phyloP scores from a whole-genome alignment of 2,888 invertebrate species.

The Nemotelus pantherinus region DNA sequence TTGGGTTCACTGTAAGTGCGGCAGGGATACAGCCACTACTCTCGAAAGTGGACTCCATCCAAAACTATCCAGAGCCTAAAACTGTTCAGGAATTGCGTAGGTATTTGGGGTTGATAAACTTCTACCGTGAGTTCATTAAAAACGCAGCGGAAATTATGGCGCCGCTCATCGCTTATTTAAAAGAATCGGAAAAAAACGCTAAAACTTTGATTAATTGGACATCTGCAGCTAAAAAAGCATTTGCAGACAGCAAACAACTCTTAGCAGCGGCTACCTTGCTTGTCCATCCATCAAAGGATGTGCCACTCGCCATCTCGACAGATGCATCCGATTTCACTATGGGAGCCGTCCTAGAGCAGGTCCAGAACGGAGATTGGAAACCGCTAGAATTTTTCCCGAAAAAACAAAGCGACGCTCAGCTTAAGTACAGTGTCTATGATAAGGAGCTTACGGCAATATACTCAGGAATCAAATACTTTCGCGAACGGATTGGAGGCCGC shows the following conservation, averaged over 20 bases:
- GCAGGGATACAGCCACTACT: not conserved
- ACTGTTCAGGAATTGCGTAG: not conserved
- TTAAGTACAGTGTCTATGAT: no score
- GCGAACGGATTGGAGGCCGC: no score
- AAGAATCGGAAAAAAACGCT: not conserved
- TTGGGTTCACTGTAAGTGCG: not conserved
- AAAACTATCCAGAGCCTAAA: not conserved
- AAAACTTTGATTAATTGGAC: constrained; percentile 2
- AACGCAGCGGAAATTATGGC: constrained; percentile 1
- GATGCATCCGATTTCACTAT: no score
- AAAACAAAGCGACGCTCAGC: no score
- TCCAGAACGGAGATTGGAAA: no score
- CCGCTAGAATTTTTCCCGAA: no score
- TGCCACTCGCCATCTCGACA: no score
- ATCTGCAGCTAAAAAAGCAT: not conserved
- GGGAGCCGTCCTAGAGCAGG: no score
- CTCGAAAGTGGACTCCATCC: not conserved
- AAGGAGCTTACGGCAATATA: no score
- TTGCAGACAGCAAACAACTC: not conserved
- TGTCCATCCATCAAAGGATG: not conserved
- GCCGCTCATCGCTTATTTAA: not conserved
- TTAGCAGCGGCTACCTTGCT: not conserved
- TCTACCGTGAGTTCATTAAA: constrained; percentile 3
- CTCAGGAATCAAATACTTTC: no score
- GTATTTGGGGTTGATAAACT: constrained; percentile 11